Evolutionary conservation across 2,797 vertebrate species (phyloP), one percentile per base, ranked within the genome.

Genomic region (Chaetophractus vellerosus): DNA sequence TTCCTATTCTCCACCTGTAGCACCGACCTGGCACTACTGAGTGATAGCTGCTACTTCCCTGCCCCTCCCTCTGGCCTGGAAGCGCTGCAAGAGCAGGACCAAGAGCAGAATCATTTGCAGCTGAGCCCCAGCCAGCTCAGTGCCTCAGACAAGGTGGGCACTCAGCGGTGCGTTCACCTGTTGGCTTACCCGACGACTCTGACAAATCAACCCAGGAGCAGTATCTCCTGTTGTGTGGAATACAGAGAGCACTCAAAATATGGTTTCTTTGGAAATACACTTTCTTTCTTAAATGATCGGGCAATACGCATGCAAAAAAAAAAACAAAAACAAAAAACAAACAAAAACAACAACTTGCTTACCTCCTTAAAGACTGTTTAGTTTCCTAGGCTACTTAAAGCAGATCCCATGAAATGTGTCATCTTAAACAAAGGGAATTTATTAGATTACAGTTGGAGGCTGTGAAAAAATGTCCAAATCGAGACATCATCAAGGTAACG

Each of bases 261-360:
- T 18, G 52, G 64, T 38, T 79, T 52, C 24, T 63, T 61, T 69
- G 26, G 63, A 57, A 82, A 88, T 50, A 95, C 87, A 92, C 50
- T 64, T 85, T 57, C 36, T 66, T 71, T 33, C 59, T 61, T 0
- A 68, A 52, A 26, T 38, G 12, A 16, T 48, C 38, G 6, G 18
- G 38, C 36, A 83, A n/a, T 66, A 66, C 14, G 19, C n/a, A 24
- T 4, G 9, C 45, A 31, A 59, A 69, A 52, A 50, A n/a, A 52
- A 52, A 52, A 16, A 52, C 50, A 52, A 52, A 52, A 55, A 21
- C 7, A 55, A 55, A n/a, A n/a, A n/a, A n/a, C n/a, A n/a, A 16
- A 52, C 50, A 52, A 52, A 52, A 55, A 21, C 7, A 55, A 55
- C 6, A 55, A 55, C 18, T 21, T 7, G 6, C 16, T 55, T 55